Evolutionary conservation across 2,797 vertebrate genomes (phyloP).

Genomic region (Epinephelus malabaricus): DNA sequence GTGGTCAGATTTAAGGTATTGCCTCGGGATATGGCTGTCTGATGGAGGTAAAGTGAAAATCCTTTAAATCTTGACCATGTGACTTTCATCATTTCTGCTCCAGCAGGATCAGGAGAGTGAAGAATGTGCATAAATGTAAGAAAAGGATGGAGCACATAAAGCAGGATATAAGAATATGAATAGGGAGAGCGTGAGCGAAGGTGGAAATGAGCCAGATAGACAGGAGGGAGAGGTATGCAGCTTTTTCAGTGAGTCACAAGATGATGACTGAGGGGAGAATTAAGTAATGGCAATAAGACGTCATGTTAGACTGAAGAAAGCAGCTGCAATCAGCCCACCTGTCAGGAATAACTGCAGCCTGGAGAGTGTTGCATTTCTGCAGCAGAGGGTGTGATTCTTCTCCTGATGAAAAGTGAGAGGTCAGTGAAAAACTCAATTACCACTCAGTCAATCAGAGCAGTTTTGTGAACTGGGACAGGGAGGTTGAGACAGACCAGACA

Average conservation of each 20-base stretch:
- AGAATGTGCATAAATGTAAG: constrained; percentile 24
- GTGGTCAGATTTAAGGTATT: constrained; percentile 26
- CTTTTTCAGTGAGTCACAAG: constrained; percentile 51
- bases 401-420: constrained; percentile 72
- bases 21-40: neutral
- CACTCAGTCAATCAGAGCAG: constrained; percentile 63
- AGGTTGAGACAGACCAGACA: constrained; percentile 25
- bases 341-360: constrained; percentile 69
- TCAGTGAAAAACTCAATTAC: constrained; percentile 71
- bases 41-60: constrained; percentile 22
- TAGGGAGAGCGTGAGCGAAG: constrained; percentile 19
- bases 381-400: constrained; percentile 62
- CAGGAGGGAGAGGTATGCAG: constrained; percentile 35
- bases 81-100: constrained; percentile 20
- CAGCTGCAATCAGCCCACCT: constrained; percentile 73
- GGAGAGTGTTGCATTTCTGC: constrained; percentile 52
- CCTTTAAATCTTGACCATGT: constrained; percentile 23
- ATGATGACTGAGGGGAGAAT: constrained; percentile 66
- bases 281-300: constrained; percentile 70
- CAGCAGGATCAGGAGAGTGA: constrained; percentile 13
- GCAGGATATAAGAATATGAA: constrained; percentile 21
- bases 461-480: constrained; percentile 34
- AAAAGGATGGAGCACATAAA: constrained; percentile 17
- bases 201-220: constrained; percentile 50
- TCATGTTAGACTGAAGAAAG: constrained; percentile 72